A percentile compares a stretch with the other conserved stretches of the same genome.
Conservation (phyloP, 92 coral and sea anemone genomes). For the Porites lobata region DNA sequence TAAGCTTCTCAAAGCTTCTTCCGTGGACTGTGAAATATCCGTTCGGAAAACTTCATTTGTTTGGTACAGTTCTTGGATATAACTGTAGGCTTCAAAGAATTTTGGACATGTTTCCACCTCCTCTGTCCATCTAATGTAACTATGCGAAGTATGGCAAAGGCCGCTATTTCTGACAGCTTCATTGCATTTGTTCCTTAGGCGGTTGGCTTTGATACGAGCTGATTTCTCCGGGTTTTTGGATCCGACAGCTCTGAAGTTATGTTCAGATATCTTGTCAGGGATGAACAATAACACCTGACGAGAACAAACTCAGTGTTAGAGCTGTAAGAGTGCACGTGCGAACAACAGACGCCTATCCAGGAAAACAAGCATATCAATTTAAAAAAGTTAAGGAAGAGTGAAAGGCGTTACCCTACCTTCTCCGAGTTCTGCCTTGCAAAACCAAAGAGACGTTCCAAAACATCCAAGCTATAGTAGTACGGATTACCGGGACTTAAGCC, state of each 20-base stretch:
- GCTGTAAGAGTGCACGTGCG: too few relatives aligned
- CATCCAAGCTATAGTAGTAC: constrained; percentile 67
- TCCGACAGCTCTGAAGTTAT: constrained; percentile 85
- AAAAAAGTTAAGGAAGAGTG: neutral
- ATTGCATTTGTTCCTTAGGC: constrained; percentile 83
- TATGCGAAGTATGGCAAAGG: constrained; percentile 35
- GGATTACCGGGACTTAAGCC: constrained; percentile 91
- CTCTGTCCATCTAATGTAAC: constrained; percentile 76
- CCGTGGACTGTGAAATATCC: constrained; percentile 74
- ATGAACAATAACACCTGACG: constrained; percentile 74
- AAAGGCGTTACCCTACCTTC: constrained; percentile 42
- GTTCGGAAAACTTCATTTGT: constrained; percentile 70
- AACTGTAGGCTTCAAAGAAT: constrained; percentile 64
- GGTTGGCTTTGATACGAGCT: constrained; percentile 75
- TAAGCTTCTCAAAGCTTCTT: constrained; percentile 70
- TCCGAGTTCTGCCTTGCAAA: constrained; percentile 65
- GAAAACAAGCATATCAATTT: neutral
- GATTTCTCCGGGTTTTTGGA: constrained; percentile 84
- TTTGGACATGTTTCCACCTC: constrained; percentile 76
- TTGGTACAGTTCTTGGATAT: constrained; percentile 70
- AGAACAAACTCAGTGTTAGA: neutral
- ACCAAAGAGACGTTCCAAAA: constrained; percentile 59
- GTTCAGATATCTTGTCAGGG: constrained; percentile 84
- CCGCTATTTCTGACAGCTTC: constrained; percentile 61
- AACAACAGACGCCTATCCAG: too few relatives aligned